Evolutionary conservation across 2,888 invertebrate genomes (phyloP).

Genomic region (Eupithecia tripunctaria): DNA sequence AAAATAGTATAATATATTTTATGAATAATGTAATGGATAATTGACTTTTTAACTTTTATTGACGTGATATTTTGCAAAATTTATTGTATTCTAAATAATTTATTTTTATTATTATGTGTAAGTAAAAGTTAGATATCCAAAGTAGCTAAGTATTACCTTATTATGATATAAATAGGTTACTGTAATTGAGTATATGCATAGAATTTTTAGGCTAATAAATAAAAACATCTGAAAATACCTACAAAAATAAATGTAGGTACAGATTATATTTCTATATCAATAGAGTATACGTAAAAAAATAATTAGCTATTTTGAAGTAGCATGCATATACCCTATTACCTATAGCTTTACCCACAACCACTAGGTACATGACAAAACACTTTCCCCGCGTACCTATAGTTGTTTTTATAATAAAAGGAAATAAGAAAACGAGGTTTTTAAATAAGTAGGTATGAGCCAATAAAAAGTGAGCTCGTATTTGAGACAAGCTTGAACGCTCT

Average conservation of each 20-base stretch:
- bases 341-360: background rate
- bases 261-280: no score
- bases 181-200: no score
- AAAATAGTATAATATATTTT: slow-evolving; percentile 1
- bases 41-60: background rate
- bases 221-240: no score
- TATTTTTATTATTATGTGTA: background rate
- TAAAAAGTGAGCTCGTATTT: background rate
- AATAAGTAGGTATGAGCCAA: background rate
- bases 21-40: background rate
- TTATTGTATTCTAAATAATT: background rate
- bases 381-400: background rate
- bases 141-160: background rate
- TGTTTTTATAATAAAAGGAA: no score
- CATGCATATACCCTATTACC: no score
- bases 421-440: background rate
- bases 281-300: no score
- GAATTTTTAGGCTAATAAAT: no score
- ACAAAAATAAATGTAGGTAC: no score
- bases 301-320: no score
- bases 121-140: background rate
- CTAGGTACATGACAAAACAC: background rate
- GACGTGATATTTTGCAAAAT: background rate
- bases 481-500: background rate
- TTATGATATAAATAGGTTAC: background rate